Evolutionary conservation across 2,797 vertebrate genomes (phyloP).

Genomic region (Gephyroberyx darwinii): DNA sequence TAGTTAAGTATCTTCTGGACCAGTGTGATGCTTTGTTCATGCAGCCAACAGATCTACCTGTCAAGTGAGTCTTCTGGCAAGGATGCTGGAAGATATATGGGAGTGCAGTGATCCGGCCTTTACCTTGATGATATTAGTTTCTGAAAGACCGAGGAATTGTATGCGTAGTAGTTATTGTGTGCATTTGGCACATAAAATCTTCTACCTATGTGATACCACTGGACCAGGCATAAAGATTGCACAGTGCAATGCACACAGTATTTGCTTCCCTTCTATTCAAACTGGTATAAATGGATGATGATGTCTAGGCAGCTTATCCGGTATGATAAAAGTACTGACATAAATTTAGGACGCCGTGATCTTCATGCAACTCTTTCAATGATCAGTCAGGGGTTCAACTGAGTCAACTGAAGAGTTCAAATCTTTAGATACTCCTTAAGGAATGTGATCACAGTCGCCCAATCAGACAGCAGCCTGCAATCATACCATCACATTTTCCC

Average conservation of each 20-base stretch:
- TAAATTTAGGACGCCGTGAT: no score
- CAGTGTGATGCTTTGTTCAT: slow-evolving; percentile 52
- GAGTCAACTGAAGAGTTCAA: not conserved
- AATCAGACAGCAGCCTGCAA: slow-evolving; percentile 41
- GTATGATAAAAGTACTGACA: no score
- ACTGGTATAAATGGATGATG: no score
- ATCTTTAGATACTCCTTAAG: slow-evolving; percentile 32
- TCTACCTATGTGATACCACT: not conserved
- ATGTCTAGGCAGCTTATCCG: no score
- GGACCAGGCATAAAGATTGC: not conserved
- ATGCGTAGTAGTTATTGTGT: slow-evolving; percentile 2
- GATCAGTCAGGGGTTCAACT: no score
- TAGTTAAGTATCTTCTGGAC: slow-evolving; percentile 55
- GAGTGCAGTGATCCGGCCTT: not conserved
- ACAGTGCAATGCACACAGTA: slow-evolving; percentile 9
- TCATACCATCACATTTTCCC: slow-evolving; percentile 26
- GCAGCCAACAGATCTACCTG: slow-evolving; percentile 11
- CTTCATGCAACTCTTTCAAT: no score
- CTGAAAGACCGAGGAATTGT: slow-evolving; percentile 14
- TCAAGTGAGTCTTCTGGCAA: slow-evolving; percentile 18
- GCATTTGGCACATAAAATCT: not conserved
- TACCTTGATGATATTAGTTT: slow-evolving; percentile 7
- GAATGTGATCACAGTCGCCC: slow-evolving; percentile 25
- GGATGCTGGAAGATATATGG: slow-evolving; percentile 9
- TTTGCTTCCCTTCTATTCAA: slow-evolving; percentile 19